A percentile compares a stretch with the other conserved stretches of the same genome.
Conservation (phyloP, 2,888 invertebrate genomes). For the Drosophila lutescens region DNA sequence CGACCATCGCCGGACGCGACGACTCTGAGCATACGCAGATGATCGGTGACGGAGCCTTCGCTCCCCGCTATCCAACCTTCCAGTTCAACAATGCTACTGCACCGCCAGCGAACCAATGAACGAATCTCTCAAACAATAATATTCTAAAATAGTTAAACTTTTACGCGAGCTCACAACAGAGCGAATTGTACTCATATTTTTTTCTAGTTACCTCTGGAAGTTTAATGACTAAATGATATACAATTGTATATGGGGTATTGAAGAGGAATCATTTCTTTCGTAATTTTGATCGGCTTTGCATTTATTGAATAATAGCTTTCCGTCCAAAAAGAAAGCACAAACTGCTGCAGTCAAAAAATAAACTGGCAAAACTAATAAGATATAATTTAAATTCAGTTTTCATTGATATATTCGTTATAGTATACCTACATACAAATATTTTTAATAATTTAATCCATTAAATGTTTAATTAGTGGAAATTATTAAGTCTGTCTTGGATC, state of each 20-base stretch:
- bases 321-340: constrained; percentile 58
- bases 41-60: constrained; percentile 85
- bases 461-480: neutral
- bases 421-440: neutral
- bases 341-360: constrained; percentile 1
- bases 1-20: constrained; percentile 87
- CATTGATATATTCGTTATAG: neutral
- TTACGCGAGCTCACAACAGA: neutral
- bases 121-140: constrained; percentile 15
- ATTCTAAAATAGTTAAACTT: neutral
- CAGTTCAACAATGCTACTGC: constrained; percentile 86
- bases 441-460: neutral
- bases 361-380: neutral
- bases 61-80: constrained; percentile 87
- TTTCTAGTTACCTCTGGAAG: neutral
- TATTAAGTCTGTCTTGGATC: neutral
- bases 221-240: neutral
- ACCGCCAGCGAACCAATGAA: constrained; percentile 81
- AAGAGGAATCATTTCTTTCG: constrained; percentile 7
- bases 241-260: neutral
- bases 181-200: neutral
- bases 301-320: constrained; percentile 50
- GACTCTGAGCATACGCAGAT: constrained; percentile 87
- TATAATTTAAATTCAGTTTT: neutral
- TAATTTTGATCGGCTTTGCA: constrained; percentile 27